Evolutionary conservation across 2,888 invertebrate genomes (phyloP), one percentile per base, ranked within the genome.

Genomic region (Harmothoe impar): DNA sequence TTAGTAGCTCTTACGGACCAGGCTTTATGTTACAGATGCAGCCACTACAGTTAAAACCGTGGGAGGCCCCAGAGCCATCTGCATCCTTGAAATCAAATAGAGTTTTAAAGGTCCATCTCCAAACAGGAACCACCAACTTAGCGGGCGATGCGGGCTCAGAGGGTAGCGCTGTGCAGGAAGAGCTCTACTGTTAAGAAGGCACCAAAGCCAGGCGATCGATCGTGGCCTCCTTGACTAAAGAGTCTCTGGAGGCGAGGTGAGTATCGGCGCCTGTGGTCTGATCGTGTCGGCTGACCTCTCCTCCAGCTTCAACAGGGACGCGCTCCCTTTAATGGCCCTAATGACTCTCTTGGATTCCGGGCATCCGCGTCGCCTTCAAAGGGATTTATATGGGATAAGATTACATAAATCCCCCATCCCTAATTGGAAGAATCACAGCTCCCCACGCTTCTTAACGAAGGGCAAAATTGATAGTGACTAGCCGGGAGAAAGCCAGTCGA

Each of bases 361-460:
- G n/a, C 84, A 1, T 84, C 12, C 43, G 20, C n/a, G 12, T 12
- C 33, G 68, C 68, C 68, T 89, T 25, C n/a, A 51, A 43, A 33
- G 51, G 43, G 89, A 89, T 89, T 89, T 89, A 89, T 89, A 72
- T 78, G 51, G 52, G 77, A 56, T 89, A 78, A 78, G 68, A 89
- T 89, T 89, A 89, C 89, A 89, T 89, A 77, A 89, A 89, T 89
- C 72, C 78, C 10, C 35, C 51, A n/a, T 33, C 68, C 72, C 51
- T 77, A 89, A 84, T 84, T 84, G 84, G 33, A 51, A 84, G 51
- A 84, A 51, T 84, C 84, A 43, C 84, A 43, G 51, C 43, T 23
- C 20, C 23, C 35, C 43, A 20, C 5, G 35, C 43, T 43, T 84
- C 51, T 35, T 84, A 43, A 84, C 43, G 84, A 84, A 7, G 29